A percentile compares a stretch with the other conserved stretches of the same genome.
phyloP scores from a whole-genome alignment of 2,797 vertebrate species.

The Amblyraja radiata region DNA sequence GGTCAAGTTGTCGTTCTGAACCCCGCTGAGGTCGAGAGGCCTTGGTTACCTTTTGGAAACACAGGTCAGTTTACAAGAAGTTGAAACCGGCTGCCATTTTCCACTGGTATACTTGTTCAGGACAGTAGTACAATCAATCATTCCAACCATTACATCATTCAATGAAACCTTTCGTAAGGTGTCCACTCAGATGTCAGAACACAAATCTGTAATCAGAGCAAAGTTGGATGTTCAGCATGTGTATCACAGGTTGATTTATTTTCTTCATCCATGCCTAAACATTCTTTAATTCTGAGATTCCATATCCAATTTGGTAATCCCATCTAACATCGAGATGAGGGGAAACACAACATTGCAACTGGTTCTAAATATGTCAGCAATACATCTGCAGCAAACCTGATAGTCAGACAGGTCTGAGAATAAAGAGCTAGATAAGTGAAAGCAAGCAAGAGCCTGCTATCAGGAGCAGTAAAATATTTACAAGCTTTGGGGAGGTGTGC shows the following conservation, averaged over 20 bases:
- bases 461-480: conserved; percentile 18
- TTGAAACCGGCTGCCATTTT: not conserved
- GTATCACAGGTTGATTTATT: not conserved
- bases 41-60: not conserved
- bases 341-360: not conserved
- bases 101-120: not conserved
- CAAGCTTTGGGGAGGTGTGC: not conserved
- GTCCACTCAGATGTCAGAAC: not conserved
- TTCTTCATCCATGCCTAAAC: not conserved
- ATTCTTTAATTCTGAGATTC: not conserved
- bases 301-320: not conserved
- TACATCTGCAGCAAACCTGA: not conserved
- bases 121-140: not conserved
- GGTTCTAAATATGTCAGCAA: not conserved
- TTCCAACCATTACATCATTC: not conserved
- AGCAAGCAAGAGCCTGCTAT: not conserved
- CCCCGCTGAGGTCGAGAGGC: not conserved
- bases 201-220: not conserved
- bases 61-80: conserved; percentile 2
- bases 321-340: not conserved
- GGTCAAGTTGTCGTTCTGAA: not conserved
- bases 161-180: not conserved
- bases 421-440: not conserved
- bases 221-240: too few species aligned
- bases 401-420: not conserved